A percentile compares a stretch with the other conserved stretches of the same genome.
Evolutionary conservation across 2,113 vertebrate species (phyloP).

Genomic region (Anarrhichthys ocellatus): DNA sequence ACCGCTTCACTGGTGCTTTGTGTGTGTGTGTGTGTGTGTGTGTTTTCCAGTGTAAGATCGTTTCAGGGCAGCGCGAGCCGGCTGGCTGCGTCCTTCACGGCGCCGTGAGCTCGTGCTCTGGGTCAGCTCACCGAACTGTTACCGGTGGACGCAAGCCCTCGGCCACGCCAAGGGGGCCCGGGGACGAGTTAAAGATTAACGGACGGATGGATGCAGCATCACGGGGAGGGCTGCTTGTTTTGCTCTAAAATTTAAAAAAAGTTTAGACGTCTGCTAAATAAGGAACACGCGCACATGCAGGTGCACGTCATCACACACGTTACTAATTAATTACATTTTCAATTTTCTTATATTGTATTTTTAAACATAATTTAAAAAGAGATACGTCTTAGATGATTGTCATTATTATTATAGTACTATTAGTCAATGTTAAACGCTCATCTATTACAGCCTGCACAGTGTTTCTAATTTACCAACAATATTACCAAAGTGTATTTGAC

Average conservation of each 20-base stretch:
- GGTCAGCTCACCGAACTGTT: conserved; percentile 62
- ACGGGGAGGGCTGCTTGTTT: conserved; percentile 32
- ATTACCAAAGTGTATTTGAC: neutral
- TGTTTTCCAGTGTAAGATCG: neutral
- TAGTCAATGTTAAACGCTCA: neutral
- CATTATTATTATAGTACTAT: neutral
- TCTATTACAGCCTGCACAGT: neutral
- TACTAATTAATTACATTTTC: neutral
- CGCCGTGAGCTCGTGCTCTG: conserved; percentile 49
- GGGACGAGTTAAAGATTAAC: conserved; percentile 74
- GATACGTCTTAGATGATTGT: neutral
- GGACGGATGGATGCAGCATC: conserved; percentile 25
- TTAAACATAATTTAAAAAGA: neutral
- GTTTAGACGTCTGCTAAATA: neutral
- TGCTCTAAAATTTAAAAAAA: neutral
- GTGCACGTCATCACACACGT: neutral
- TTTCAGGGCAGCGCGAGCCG: conserved; percentile 19
- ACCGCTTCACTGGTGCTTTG: no score
- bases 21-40: no score
- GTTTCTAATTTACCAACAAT: neutral
- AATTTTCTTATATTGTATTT: neutral
- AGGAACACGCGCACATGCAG: neutral
- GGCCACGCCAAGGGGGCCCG: conserved; percentile 7
- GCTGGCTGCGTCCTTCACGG: conserved; percentile 56
- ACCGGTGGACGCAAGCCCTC: conserved; percentile 31